A percentile compares a stretch with the other conserved stretches of the same genome.
Evolutionary conservation across 2,797 vertebrate species (phyloP).

Genomic region (Lithobates pipiens): DNA sequence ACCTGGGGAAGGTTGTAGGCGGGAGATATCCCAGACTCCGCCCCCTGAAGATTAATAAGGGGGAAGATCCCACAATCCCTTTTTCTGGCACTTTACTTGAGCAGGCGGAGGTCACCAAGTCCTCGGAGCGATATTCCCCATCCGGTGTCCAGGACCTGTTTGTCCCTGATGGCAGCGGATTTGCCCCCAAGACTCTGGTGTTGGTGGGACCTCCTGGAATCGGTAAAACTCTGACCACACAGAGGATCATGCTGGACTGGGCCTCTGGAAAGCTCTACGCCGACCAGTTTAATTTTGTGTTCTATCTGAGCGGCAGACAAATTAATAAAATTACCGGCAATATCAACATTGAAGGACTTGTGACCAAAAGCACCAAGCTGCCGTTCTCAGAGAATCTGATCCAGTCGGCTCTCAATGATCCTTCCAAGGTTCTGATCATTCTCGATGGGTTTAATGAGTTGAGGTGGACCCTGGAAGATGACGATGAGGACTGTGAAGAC

Average conservation of each 20-base stretch:
- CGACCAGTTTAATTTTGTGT: not conserved
- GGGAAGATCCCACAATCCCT: not conserved
- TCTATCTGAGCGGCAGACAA: slow-evolving; percentile 50
- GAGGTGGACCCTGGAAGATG: not conserved
- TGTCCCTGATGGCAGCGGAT: rapidly evolving
- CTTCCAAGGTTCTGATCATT: slow-evolving; percentile 67
- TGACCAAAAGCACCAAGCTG: not conserved
- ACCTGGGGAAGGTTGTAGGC: too few relatives aligned
- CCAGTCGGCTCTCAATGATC: slow-evolving; percentile 32
- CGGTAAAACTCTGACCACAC: slow-evolving; percentile 51
- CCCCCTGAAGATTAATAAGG: not conserved
- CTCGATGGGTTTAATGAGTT: slow-evolving; percentile 68
- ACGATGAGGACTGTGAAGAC: not conserved
- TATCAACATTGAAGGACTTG: slow-evolving; percentile 24
- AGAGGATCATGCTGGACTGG: slow-evolving; percentile 66
- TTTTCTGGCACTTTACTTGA: not conserved
- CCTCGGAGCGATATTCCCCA: not conserved
- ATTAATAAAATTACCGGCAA: not conserved
- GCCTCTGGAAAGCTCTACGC: not conserved
- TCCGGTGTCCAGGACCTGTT: not conserved
- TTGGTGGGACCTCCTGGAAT: slow-evolving; percentile 59
- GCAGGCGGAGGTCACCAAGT: not conserved
- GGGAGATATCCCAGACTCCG: not conserved
- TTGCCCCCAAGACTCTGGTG: rapidly evolving
- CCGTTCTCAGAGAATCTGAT: not conserved